These are phyloP conservation scores for Rhinoraja longicauda DNA, from an alignment of 2,797 vertebrate genomes.

Conservation along the genomic window DNA sequence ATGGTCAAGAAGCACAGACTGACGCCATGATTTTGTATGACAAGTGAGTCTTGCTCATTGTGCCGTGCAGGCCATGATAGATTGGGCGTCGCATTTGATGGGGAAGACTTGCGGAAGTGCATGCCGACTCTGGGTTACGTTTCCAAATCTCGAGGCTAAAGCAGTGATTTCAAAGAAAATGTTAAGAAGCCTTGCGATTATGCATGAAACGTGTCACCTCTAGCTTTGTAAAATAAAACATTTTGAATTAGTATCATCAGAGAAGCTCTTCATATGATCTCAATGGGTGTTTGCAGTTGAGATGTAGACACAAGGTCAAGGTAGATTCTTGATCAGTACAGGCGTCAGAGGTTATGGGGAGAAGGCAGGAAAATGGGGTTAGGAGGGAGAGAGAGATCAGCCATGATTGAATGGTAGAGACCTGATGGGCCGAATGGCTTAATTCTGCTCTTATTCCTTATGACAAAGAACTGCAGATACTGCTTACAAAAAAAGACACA, in stretches of 20 bases:
- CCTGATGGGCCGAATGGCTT: no score
- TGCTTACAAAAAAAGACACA: no score
- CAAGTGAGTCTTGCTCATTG: slow-evolving; percentile 66
- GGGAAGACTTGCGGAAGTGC: not conserved
- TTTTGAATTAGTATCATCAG: not conserved
- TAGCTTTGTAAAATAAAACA: not conserved
- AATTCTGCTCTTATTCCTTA: no score
- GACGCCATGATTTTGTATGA: slow-evolving; percentile 99
- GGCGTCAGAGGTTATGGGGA: no score
- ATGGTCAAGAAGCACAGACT: slow-evolving; percentile 95
- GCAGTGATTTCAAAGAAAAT: not conserved
- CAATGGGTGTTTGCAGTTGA: not conserved
- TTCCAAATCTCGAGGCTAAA: not conserved
- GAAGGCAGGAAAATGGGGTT: no score
- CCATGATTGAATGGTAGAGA: no score
- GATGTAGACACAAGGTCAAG: no score
- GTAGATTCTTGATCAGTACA: no score
- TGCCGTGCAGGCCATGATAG: no score
- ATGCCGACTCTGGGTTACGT: not conserved
- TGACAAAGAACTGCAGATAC: no score
- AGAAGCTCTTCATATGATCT: not conserved
- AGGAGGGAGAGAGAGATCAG: no score
- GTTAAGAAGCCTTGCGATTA: not conserved
- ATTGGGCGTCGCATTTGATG: not conserved
- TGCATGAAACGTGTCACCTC: not conserved